phyloP scores from a whole-genome alignment of 2,888 invertebrate genomes.

The Mamestra brassicae region DNA sequence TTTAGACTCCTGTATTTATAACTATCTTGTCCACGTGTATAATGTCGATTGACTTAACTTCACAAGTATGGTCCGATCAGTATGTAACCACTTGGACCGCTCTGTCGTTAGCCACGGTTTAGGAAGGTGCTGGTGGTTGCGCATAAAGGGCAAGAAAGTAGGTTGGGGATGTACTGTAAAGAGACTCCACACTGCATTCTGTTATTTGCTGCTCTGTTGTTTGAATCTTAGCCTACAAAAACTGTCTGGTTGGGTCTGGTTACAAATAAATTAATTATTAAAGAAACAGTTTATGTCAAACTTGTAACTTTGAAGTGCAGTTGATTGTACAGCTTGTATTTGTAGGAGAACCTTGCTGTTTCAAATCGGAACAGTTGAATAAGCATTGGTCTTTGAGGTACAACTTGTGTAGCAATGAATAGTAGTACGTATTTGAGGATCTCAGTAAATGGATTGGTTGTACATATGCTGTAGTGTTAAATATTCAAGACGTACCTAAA shows the following conservation, averaged over 20 bases:
- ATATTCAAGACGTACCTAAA: neutral
- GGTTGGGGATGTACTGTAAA: no score
- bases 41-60: no score
- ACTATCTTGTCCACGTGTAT: no score
- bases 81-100: no score
- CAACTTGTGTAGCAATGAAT: neutral
- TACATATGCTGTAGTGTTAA: neutral
- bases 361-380: constrained; percentile 17
- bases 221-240: neutral
- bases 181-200: no score
- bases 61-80: no score
- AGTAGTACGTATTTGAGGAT: neutral
- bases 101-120: no score
- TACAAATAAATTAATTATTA: neutral
- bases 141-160: no score
- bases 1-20: no score
- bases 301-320: neutral
- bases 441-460: neutral
- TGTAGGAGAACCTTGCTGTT: constrained; percentile 32
- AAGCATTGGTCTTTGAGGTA: constrained; percentile 17
- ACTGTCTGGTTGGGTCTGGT: neutral
- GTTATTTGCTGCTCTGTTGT: neutral
- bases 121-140: no score
- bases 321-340: constrained; percentile 41
- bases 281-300: neutral